Base-by-base conservation (phyloP, 2,797 vertebrate species). In the Ammospiza maritima region DNA sequence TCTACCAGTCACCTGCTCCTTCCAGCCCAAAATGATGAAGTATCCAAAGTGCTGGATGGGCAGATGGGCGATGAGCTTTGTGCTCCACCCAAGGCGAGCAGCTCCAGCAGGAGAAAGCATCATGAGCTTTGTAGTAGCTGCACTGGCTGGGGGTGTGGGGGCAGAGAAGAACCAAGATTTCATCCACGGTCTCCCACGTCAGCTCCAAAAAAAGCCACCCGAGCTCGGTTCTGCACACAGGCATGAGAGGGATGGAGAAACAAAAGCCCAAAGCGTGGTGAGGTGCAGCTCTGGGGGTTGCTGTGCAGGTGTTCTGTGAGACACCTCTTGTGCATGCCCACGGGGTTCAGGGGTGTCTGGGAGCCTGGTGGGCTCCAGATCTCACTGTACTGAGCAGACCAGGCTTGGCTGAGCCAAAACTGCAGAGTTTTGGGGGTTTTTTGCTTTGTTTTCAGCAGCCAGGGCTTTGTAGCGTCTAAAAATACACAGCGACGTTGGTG, bases 171-270 rank as follows among this genome's bases (percentile, higher is more conserved):
- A 77, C 0, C 3, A 45, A 80, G 64, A 54, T 36, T 72, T 27
- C 27, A 81, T 96, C 91, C 76, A 83, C 69, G 80, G 60, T 76
- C 75, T 89, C 88, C 91, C 75, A 84, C 80, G 1, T 23, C 11
- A 42, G 44, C 6, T 23, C 79, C 79, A 78, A 57, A 89, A 88
- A 85, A 82, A 61, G 7, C 61, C 72, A 2, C 32, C 44, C 20
- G 1, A 10, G 42, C 61, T 90, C 1, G 3, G 8, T 67, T 85
- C 19, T 48, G 75, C 57, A 8, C 42, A 2, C 76, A 58, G 29
- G 36, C 30, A 3, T 20, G 74, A 25, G 15, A 22, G 32, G 34
- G 54, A 36, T 16, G 84, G 20, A 0, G 5, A 38, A 40, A 36
- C 48, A 60, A 70, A 54, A 50, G n/a, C 45, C 27, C 29, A 5